phyloP scores from a whole-genome alignment of 2,113 vertebrate species.

The Malurus elegans region DNA sequence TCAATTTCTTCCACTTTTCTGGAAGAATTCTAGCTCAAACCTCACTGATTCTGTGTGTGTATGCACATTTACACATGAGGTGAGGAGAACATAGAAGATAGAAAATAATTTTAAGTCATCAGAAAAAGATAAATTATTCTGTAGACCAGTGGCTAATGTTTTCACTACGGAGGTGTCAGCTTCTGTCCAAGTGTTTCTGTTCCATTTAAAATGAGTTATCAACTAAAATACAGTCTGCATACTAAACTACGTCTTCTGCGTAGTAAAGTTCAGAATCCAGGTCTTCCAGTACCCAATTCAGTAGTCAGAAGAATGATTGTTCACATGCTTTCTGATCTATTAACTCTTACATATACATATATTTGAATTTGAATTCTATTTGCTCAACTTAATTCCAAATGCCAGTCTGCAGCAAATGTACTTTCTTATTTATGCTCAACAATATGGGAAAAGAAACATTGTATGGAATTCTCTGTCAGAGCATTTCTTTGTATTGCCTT shows the following conservation, averaged over 20 bases:
- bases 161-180: not conserved
- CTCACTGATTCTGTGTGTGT: accelerated
- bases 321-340: not conserved
- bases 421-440: not conserved
- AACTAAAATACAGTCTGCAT: not conserved
- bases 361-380: not conserved
- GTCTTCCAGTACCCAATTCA: not conserved
- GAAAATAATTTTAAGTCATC: not conserved
- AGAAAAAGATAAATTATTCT: not conserved
- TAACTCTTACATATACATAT: not conserved
- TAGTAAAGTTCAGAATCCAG: not conserved
- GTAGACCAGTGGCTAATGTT: not conserved
- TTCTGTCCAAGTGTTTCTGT: not conserved
- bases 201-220: not conserved
- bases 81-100: not conserved
- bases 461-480: not conserved
- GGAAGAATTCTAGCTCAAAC: not conserved
- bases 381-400: not conserved
- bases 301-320: not conserved
- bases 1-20: not conserved
- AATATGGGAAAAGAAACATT: not conserved
- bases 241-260: not conserved
- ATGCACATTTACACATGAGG: not conserved
- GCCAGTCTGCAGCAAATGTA: not conserved
- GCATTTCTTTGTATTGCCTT: not conserved